These are phyloP conservation scores for Eristalinus aeneus DNA, from an alignment of 2,888 invertebrate genomes.

Conservation along the genomic window DNA sequence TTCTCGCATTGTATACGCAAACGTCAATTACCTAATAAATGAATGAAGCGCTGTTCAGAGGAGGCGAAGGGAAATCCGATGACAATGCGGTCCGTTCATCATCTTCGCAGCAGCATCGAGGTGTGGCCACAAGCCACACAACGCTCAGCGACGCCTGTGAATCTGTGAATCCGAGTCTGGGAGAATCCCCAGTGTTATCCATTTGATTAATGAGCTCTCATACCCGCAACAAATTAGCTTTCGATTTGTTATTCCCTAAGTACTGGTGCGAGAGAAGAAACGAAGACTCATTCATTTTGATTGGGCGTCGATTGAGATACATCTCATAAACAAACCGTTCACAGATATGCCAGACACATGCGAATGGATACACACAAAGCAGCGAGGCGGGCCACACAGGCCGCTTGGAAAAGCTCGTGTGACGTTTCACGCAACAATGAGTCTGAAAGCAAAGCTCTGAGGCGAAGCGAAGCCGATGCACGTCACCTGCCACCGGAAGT, in stretches of 20 bases:
- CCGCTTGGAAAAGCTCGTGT: slow-evolving; percentile 27
- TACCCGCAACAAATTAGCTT: slow-evolving; percentile 33
- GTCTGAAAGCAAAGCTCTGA: slow-evolving; percentile 22
- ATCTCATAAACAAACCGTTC: slow-evolving; percentile 11
- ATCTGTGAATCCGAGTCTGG: neutral
- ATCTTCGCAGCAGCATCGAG: slow-evolving; percentile 23
- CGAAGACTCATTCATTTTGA: slow-evolving; percentile 46
- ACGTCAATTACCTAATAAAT: neutral
- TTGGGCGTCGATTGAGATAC: slow-evolving; percentile 40
- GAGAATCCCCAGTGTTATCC: neutral
- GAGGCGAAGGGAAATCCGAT: neutral
- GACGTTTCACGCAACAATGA: slow-evolving; percentile 48
- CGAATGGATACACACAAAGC: neutral
- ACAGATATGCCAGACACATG: neutral
- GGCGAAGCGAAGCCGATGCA: neutral
- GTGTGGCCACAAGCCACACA: slow-evolving; percentile 16
- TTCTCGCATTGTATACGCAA: neutral
- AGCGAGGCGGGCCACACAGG: neutral
- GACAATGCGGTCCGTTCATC: slow-evolving; percentile 1
- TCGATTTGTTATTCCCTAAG: slow-evolving; percentile 34
- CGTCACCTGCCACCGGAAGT: slow-evolving; percentile 44
- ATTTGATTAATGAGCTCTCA: neutral
- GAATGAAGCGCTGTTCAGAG: neutral
- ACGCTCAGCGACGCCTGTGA: neutral
- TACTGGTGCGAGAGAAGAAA: slow-evolving; percentile 3